Conservation (phyloP, 2,797 vertebrate species). For the Acanthopagrus latus region DNA sequence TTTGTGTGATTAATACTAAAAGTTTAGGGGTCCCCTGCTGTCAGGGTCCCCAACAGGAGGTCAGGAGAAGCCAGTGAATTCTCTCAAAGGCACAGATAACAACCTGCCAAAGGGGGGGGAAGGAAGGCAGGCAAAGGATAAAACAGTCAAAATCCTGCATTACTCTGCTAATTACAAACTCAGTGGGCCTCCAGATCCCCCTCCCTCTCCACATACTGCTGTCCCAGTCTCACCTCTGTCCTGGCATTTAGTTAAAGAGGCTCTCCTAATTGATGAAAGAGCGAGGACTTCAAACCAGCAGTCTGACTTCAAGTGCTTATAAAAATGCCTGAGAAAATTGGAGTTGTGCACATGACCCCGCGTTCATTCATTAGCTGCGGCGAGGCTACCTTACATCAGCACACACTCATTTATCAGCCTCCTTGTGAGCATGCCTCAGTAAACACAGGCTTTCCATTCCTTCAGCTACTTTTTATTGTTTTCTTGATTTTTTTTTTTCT, state of each 20-base stretch:
- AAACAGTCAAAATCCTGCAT: slow-evolving; percentile 74
- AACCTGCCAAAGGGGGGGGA: slow-evolving; percentile 51
- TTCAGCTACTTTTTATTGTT: slow-evolving; percentile 38
- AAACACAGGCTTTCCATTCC: slow-evolving; percentile 40
- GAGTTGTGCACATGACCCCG: slow-evolving; percentile 30
- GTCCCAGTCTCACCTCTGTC: slow-evolving; percentile 65
- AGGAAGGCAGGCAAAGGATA: slow-evolving; percentile 62
- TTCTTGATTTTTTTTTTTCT: slow-evolving; percentile 21
- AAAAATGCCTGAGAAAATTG: slow-evolving; percentile 74
- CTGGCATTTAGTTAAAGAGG: slow-evolving; percentile 77
- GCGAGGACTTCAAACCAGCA: slow-evolving; percentile 71
- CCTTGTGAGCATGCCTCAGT: slow-evolving; percentile 40
- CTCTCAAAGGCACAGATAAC: slow-evolving; percentile 68
- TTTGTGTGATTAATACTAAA: slow-evolving; percentile 75
- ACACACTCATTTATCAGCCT: slow-evolving; percentile 48
- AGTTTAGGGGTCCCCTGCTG: slow-evolving; percentile 70
- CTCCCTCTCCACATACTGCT: slow-evolving; percentile 23
- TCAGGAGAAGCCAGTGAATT: slow-evolving; percentile 61
- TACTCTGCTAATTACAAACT: slow-evolving; percentile 83
- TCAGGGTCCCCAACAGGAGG: slow-evolving; percentile 55
- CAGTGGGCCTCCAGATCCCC: slow-evolving; percentile 59
- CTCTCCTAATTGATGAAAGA: slow-evolving; percentile 82
- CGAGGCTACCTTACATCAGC: slow-evolving; percentile 52
- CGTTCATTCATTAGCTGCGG: slow-evolving; percentile 68
- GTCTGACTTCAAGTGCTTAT: slow-evolving; percentile 68